phyloP scores from a whole-genome alignment of 2,888 invertebrate genomes.

The Drosophila vallismaia region DNA sequence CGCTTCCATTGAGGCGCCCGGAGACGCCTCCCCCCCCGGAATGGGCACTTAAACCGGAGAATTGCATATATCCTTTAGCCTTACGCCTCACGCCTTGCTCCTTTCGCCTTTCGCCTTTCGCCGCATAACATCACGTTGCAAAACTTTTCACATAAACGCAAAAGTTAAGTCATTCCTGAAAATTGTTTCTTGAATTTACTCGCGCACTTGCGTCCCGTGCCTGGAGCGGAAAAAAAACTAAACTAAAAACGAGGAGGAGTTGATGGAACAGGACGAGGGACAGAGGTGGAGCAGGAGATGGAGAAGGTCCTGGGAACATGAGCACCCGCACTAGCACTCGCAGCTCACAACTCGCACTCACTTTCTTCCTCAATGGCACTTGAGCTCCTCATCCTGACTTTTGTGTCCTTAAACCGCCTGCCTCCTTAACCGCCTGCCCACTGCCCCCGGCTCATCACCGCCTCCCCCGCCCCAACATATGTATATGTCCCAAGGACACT shows the following conservation, averaged over 20 bases:
- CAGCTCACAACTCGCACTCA: background rate
- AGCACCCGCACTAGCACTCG: constrained; percentile 4
- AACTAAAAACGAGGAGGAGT: background rate
- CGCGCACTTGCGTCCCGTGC: constrained; percentile 57
- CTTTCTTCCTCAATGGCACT: constrained; percentile 51
- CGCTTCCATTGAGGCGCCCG: constrained; percentile 32
- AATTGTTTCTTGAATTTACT: constrained; percentile 78
- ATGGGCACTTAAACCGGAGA: constrained; percentile 11
- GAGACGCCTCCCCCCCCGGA: background rate
- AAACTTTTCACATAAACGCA: constrained; percentile 78
- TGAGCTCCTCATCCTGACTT: constrained; percentile 40
- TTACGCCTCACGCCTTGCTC: constrained; percentile 43
- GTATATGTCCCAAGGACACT: constrained; percentile 3
- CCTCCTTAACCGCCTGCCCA: background rate
- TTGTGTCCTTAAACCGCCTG: constrained; percentile 47
- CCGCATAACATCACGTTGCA: constrained; percentile 73
- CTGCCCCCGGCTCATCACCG: constrained; percentile 1
- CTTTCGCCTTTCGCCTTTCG: constrained; percentile 38
- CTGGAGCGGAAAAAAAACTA: constrained; percentile 1
- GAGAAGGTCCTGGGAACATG: constrained; percentile 29
- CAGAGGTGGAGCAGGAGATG: background rate
- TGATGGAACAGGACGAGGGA: background rate
- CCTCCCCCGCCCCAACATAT: too few relatives aligned
- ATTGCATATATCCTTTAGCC: constrained; percentile 50
- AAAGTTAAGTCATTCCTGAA: constrained; percentile 78